Percentiles rank a stretch among this genome's conserved stretches.
These are phyloP conservation scores for Troides aeacus DNA, from an alignment of 2,888 invertebrate species.

Conservation along the genomic window DNA sequence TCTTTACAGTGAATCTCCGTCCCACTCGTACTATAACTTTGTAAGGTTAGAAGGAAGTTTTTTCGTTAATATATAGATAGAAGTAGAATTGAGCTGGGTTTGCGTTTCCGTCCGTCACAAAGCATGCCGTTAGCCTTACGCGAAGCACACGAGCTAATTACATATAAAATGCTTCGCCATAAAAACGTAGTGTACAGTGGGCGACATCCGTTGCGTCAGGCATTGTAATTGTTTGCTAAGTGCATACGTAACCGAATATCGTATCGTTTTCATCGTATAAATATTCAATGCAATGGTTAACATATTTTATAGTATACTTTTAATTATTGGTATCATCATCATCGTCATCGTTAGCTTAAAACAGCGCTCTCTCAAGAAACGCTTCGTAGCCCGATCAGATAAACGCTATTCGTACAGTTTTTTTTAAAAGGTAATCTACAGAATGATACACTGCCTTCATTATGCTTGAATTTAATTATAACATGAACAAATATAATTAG, in stretches of 20 bases:
- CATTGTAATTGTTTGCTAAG: constrained; percentile 4
- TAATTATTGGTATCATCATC: no score
- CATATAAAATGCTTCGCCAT: constrained; percentile 19
- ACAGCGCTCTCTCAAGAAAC: no score
- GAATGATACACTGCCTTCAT: no score
- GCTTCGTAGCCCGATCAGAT: background rate
- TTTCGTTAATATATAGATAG: background rate
- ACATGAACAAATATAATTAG: background rate
- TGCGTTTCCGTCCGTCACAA: background rate
- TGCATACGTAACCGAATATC: background rate
- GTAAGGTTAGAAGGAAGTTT: no score
- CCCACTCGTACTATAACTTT: no score
- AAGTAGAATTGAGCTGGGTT: background rate
- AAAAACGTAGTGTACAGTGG: constrained; percentile 10
- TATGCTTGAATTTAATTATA: no score
- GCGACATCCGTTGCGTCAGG: constrained; percentile 13
- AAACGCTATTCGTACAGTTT: background rate
- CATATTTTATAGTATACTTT: no score
- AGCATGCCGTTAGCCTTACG: constrained; percentile 16
- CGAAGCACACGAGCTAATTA: constrained; percentile 14
- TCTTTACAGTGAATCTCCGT: no score
- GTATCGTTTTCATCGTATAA: no score
- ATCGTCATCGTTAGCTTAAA: no score
- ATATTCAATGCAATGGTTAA: no score
- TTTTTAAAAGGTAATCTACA: background rate